A percentile compares a stretch with the other conserved stretches of the same genome.
These are phyloP conservation scores for Paracentrotus lividus DNA, from an alignment of 53 echinoderm and acorn worm species.

Conservation along the genomic window DNA sequence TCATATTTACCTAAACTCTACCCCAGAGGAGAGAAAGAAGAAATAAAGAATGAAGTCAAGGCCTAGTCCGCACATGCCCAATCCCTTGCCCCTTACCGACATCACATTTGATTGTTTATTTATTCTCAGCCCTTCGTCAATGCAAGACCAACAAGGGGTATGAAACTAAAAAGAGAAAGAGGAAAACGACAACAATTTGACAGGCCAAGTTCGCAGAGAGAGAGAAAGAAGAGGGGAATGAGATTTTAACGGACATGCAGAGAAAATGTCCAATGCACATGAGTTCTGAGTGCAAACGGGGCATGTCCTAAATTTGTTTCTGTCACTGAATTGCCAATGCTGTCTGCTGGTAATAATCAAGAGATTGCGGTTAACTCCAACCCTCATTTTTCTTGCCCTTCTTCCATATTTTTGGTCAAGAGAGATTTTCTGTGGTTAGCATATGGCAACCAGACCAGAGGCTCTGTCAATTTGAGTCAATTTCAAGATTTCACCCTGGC, in stretches of 20 bases:
- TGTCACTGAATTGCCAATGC: constrained; percentile 11
- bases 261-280: constrained; percentile 37
- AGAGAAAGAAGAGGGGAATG: neutral
- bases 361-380: neutral
- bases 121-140: constrained; percentile 53
- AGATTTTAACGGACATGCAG: neutral
- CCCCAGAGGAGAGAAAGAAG: constrained; percentile 6
- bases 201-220: neutral
- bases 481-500: neutral
- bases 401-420: constrained; percentile 30
- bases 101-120: constrained; percentile 63
- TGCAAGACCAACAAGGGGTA: constrained; percentile 36
- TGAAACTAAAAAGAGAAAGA: neutral
- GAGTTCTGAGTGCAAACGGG: constrained; percentile 23
- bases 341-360: neutral
- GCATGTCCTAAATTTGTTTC: constrained; percentile 44
- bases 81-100: constrained; percentile 38
- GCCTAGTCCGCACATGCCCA: constrained; percentile 10
- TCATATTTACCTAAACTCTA: no score
- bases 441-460: constrained; percentile 55
- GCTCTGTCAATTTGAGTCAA: constrained; percentile 48
- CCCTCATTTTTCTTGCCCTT: neutral
- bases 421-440: constrained; percentile 47
- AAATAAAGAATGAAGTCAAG: constrained; percentile 45
- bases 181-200: neutral